phyloP scores from a whole-genome alignment of 1,140 invertebrate genomes.

The Plodia interpunctella region DNA sequence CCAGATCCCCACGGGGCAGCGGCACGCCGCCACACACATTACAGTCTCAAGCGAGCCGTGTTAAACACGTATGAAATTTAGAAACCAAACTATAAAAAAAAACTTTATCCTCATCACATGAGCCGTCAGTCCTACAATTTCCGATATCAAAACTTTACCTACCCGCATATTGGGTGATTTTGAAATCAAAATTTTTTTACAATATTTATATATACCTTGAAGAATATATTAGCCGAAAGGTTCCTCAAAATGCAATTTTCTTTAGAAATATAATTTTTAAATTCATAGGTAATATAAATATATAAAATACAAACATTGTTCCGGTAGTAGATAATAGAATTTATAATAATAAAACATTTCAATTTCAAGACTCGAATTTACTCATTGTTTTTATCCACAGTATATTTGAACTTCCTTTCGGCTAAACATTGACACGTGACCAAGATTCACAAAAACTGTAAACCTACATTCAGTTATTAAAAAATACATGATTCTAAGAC shows the following conservation, averaged over 20 bases:
- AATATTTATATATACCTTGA: not conserved
- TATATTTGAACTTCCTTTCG: no score
- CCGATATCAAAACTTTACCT: slow-evolving; percentile 52
- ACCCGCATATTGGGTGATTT: slow-evolving; percentile 50
- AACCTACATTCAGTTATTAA: no score
- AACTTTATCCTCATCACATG: slow-evolving; percentile 70
- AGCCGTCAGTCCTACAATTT: slow-evolving; percentile 68
- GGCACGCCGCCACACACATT: slow-evolving; percentile 34
- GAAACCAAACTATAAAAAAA: slow-evolving; percentile 42
- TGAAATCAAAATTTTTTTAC: not conserved
- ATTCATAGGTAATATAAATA: no score
- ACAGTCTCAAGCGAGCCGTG: slow-evolving; percentile 67
- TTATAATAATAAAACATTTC: no score
- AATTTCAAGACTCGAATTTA: no score
- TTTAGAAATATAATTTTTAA: no score
- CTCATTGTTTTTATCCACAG: not conserved
- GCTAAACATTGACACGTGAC: no score
- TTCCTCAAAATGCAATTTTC: not conserved
- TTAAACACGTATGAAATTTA: slow-evolving; percentile 62
- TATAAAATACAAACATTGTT: no score
- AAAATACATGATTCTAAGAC: not conserved
- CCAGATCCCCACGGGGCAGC: not conserved
- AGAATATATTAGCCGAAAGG: not conserved
- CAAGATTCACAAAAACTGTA: no score
- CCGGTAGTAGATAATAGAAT: no score